A percentile compares a stretch with the other conserved stretches of the same genome.
These are phyloP conservation scores for Macheiramphus alcinus DNA, from an alignment of 2,113 vertebrate genomes.

Conservation along the genomic window DNA sequence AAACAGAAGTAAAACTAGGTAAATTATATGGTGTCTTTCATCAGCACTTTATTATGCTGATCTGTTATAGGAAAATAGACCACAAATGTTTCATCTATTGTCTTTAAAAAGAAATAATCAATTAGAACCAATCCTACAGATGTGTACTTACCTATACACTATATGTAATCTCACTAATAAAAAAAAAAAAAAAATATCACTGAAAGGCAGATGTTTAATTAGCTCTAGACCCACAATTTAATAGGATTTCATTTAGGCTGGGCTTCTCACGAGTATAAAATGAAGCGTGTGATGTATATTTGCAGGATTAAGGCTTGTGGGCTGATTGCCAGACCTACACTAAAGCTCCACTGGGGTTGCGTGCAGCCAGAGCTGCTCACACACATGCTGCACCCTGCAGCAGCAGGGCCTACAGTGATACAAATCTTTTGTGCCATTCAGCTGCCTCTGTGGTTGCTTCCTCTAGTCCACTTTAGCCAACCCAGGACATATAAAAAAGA, in stretches of 20 bases:
- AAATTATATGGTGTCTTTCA: not conserved
- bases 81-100: not conserved
- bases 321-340: not conserved
- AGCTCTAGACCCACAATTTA: not conserved
- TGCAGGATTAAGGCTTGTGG: not conserved
- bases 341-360: not conserved
- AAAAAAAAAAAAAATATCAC: not conserved
- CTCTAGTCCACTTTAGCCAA: not conserved
- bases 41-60: not conserved
- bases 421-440: not conserved
- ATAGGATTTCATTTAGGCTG: constrained; percentile 21
- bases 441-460: not conserved
- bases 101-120: not conserved
- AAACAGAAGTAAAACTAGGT: not conserved
- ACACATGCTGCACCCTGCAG: not conserved
- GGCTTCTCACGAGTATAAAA: constrained; percentile 6
- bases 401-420: not conserved
- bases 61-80: not conserved
- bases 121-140: not conserved
- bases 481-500: not conserved
- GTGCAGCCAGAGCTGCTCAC: not conserved
- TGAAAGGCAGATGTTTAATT: constrained; percentile 36
- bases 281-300: not conserved
- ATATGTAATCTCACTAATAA: not conserved
- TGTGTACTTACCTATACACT: not conserved